These are phyloP conservation scores for Dugesia japonica DNA, from an alignment of 2,888 invertebrate species.

Conservation along the genomic window DNA sequence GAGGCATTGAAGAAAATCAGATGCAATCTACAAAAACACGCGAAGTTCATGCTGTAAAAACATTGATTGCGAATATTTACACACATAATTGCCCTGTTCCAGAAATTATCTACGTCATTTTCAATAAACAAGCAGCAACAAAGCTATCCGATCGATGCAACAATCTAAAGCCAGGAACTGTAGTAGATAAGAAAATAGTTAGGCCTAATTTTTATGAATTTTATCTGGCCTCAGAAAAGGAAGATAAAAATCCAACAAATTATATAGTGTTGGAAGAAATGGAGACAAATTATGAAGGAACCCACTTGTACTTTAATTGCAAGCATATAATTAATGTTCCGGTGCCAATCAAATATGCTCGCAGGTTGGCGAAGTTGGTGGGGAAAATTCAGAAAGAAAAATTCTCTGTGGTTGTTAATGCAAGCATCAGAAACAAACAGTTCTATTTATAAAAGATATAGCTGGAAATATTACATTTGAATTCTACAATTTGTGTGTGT, in stretches of 20 bases:
- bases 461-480: too few species aligned
- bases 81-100: neutral
- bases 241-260: conserved; percentile 73
- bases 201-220: conserved; percentile 60
- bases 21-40: conserved; percentile 36
- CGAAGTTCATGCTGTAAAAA: neutral
- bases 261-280: conserved; percentile 70
- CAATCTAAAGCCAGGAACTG: conserved; percentile 65
- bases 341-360: conserved; percentile 80
- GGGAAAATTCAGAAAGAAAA: conserved; percentile 47
- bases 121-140: neutral
- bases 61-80: neutral
- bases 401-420: neutral
- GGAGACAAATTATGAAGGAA: conserved; percentile 65
- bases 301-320: conserved; percentile 80
- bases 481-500: too few species aligned
- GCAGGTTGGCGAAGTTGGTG: conserved; percentile 73
- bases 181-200: conserved; percentile 71
- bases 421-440: neutral
- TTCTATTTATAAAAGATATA: too few species aligned
- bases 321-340: conserved; percentile 67
- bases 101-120: neutral
- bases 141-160: neutral
- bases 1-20: conserved; percentile 57
- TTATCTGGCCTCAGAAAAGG: conserved; percentile 61